Base-by-base conservation (phyloP, 2,113 vertebrate genomes). In the Microcebus tavaratra region DNA sequence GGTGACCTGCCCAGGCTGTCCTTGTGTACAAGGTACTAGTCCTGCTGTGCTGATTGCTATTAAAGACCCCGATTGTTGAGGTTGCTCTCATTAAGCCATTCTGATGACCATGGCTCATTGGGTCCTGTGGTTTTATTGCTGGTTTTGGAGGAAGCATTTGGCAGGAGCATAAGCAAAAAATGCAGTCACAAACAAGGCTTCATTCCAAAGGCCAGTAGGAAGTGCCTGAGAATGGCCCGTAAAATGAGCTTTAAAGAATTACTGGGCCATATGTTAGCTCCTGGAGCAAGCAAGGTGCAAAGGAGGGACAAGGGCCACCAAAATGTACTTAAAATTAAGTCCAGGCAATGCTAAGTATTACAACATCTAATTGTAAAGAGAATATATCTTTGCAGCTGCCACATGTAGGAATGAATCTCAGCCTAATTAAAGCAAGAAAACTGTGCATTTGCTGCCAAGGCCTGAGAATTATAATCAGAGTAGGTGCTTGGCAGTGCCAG, bases 91-190 rank as follows among this genome's bases (percentile, higher is more conserved):
- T 96, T 91, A 91, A 97, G 73, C 94, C 82, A 53, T 88, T 84
- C 76, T 91, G 93, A 95, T 94, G 95, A 93, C 91, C 95, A 48
- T 11, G 90, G 78, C 73, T 97, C 89, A 86, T 75, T 3, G 1
- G 20, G 83, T 76, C 97, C 97, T 91, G 86, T 10, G 93, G 96
- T 95, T 97, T 97, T 95, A 96, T 86, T 93, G 86, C 95, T 85
- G 86, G 82, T 61, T 96, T 76, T 76, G 79, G 90, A 79, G 63
- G 90, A 92, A 96, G 88, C n/a, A 53, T 93, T 95, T 96, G 97
- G 96, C 97, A 97, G 90, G 11, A 94, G 17, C 80, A 76, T 68
- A 91, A 85, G 94, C 87, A 97, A 97, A 97, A 97, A 97, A 65
- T 72, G 50, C 50, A 81, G 79, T 73, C 75, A 68, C 96, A 94